Percentiles rank a stretch among this genome's conserved stretches.
phyloP scores from a whole-genome alignment of 2,888 invertebrate species.

The Microdon myrmicae region DNA sequence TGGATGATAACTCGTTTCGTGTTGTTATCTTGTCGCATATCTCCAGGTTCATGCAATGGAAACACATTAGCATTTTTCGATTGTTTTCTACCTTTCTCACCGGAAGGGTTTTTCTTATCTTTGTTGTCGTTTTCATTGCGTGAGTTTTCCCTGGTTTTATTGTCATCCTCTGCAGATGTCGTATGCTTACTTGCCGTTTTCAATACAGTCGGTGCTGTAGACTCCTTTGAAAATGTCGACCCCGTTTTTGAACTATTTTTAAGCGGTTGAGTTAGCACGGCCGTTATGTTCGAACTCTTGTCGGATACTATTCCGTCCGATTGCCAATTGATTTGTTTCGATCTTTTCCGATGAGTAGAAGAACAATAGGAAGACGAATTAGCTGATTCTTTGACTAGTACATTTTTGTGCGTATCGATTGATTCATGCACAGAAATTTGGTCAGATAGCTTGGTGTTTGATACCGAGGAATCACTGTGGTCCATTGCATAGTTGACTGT shows the following conservation, averaged over 20 bases:
- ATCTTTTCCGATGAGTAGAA: conserved; percentile 27
- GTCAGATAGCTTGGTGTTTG: conserved; percentile 43
- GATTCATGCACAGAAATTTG: conserved; percentile 30
- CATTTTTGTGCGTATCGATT: conserved; percentile 33
- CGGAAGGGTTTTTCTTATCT: not conserved
- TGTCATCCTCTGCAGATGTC: conserved; percentile 4
- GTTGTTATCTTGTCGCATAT: too few relatives aligned
- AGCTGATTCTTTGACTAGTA: conserved; percentile 34
- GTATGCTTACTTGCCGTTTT: conserved; percentile 1
- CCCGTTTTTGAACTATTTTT: conserved; percentile 55
- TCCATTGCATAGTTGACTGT: conserved; percentile 16
- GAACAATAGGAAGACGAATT: conserved; percentile 25
- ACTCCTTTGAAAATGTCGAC: conserved; percentile 36
- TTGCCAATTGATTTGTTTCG: conserved; percentile 37
- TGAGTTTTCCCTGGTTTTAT: conserved; percentile 1
- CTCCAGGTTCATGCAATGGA: too few relatives aligned
- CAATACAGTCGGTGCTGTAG: conserved; percentile 35
- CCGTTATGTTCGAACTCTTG: conserved; percentile 1
- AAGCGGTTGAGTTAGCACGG: conserved; percentile 53
- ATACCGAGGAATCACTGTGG: conserved; percentile 37
- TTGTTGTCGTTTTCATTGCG: not conserved
- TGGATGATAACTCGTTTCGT: too few relatives aligned
- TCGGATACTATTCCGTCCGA: conserved; percentile 4
- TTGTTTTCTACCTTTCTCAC: not conserved
- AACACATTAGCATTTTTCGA: too few relatives aligned